Evolutionary conservation across 1,140 invertebrate species (phyloP).

Genomic region (Ceratitis capitata): DNA sequence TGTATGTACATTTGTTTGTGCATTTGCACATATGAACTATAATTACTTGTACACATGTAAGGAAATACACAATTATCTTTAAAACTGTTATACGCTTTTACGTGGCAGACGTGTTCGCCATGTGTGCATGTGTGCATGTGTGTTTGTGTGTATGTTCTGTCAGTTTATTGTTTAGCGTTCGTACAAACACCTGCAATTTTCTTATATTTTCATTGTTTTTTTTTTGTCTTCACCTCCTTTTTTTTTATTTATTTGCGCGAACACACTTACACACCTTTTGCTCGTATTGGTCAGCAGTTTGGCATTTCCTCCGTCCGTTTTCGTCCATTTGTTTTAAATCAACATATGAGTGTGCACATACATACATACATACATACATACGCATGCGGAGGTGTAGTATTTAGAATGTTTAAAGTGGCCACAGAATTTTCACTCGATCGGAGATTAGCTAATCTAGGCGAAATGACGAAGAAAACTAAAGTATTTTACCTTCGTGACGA

Average conservation of each 20-base stretch:
- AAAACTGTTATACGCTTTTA: not conserved
- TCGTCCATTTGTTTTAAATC: not conserved
- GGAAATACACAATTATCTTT: not conserved
- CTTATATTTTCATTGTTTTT: not conserved
- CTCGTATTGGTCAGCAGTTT: constrained; percentile 21
- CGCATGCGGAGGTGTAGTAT: not conserved
- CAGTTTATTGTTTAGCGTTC: constrained; percentile 12
- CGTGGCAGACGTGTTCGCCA: not conserved
- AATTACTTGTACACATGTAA: constrained; percentile 2
- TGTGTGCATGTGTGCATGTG: not conserved
- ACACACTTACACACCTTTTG: no score
- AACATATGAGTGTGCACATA: not conserved
- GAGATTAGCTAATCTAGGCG: not conserved
- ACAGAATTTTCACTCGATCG: not conserved
- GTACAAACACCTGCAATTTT: constrained; percentile 26
- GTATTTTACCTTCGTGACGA: no score
- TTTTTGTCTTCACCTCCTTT: not conserved
- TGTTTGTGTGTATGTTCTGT: not conserved
- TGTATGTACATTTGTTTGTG: not conserved
- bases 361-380: not conserved
- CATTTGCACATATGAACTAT: not conserved
- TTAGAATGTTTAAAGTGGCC: not conserved
- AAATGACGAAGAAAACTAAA: not conserved
- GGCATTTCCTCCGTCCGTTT: constrained; percentile 4
- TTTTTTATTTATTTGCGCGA: not conserved